A percentile compares a stretch with the other conserved stretches of the same genome.
Conservation (phyloP, 1,140 invertebrate species). For the Liolophura sinensis region DNA sequence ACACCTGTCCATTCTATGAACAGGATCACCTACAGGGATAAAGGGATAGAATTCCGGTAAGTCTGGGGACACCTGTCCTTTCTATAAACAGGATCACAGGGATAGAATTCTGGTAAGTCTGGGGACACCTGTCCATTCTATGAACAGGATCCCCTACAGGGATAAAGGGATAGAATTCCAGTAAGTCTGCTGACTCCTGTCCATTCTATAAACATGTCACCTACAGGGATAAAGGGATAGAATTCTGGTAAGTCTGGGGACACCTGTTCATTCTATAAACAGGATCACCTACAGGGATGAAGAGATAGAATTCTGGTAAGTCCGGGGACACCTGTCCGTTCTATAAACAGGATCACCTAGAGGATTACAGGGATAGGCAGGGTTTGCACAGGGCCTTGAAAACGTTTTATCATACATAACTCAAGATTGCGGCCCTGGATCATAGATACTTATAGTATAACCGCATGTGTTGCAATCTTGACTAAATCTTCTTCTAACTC, state of each 20-base stretch:
- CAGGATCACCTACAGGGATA: slow-evolving; percentile 68
- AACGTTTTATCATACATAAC: not conserved
- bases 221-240: slow-evolving; percentile 65
- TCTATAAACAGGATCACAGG: slow-evolving; percentile 66
- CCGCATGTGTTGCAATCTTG: not conserved
- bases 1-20: slow-evolving; percentile 70
- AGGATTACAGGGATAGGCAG: slow-evolving; percentile 61
- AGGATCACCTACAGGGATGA: slow-evolving; percentile 67
- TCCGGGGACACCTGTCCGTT: slow-evolving; percentile 65
- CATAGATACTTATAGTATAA: too few relatives aligned
- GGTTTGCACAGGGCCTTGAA: slow-evolving; percentile 47
- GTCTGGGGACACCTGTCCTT: slow-evolving; percentile 64
- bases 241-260: slow-evolving; percentile 30
- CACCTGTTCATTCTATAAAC: slow-evolving; percentile 71
- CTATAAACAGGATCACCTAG: slow-evolving; percentile 69
- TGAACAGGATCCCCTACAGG: slow-evolving; percentile 69
- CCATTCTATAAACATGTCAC: slow-evolving; percentile 70
- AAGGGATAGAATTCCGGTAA: slow-evolving; percentile 51
- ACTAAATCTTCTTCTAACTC: not conserved
- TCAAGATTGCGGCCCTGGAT: too few relatives aligned
- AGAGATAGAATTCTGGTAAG: slow-evolving; percentile 52
- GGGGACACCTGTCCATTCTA: slow-evolving; percentile 67
- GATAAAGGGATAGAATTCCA: slow-evolving; percentile 56
- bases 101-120: slow-evolving; percentile 47
- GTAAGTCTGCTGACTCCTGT: slow-evolving; percentile 61